phyloP scores from a whole-genome alignment of 1,140 invertebrate genomes.

The Diprion similis region DNA sequence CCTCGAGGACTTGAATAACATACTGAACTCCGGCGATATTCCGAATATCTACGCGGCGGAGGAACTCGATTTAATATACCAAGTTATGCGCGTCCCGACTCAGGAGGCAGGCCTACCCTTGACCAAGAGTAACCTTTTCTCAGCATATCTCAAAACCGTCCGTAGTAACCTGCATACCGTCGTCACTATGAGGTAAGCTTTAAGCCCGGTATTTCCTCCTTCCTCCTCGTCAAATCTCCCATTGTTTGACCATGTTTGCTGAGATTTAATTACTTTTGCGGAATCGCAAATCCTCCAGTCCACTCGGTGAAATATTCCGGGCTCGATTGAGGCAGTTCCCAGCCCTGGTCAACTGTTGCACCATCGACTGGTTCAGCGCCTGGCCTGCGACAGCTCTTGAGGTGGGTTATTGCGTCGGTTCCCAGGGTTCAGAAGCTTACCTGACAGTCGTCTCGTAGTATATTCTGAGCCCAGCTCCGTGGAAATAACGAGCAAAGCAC shows the following conservation, averaged over 20 bases:
- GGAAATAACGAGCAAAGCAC: no score
- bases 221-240: not conserved
- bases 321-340: conserved; percentile 75
- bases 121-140: conserved; percentile 78
- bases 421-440: not conserved
- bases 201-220: not conserved
- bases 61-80: conserved; percentile 70
- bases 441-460: no score
- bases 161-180: conserved; percentile 70
- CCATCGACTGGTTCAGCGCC: conserved; percentile 78
- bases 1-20: conserved; percentile 74
- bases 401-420: conserved; percentile 39
- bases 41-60: conserved; percentile 72
- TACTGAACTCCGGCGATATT: conserved; percentile 74
- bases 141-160: conserved; percentile 71
- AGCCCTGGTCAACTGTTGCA: conserved; percentile 77
- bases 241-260: not conserved
- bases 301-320: conserved; percentile 73
- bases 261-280: conserved; percentile 36
- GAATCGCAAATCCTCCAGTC: conserved; percentile 57
- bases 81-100: conserved; percentile 67
- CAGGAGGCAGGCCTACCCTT: conserved; percentile 70
- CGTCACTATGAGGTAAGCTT: conserved; percentile 69
- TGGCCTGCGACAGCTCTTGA: conserved; percentile 72
- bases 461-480: no score